Evolutionary conservation across 2,113 vertebrate species (phyloP).

Genomic region (Cygnus buccinator): DNA sequence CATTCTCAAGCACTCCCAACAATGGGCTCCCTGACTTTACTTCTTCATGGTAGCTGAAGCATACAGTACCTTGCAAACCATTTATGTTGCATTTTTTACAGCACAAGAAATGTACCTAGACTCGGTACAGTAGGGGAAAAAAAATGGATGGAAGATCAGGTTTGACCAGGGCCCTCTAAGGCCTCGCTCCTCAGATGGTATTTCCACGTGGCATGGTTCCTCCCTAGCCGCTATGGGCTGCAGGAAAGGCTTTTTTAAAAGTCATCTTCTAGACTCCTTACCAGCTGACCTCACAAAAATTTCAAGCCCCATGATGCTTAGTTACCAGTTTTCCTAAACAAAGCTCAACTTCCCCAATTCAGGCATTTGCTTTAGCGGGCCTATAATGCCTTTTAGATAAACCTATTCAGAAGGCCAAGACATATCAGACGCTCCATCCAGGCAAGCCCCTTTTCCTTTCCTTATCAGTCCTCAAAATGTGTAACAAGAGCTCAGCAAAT

Average conservation of each 20-base stretch:
- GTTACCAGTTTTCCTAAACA: not conserved
- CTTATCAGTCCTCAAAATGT: not conserved
- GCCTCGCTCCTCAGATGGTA: rapidly evolving
- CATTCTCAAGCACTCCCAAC: not conserved
- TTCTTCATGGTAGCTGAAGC: not conserved
- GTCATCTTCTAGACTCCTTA: not conserved
- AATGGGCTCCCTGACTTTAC: not conserved
- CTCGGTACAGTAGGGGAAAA: not conserved
- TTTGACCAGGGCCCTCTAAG: not conserved
- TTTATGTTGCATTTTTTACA: not conserved
- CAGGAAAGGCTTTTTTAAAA: not conserved
- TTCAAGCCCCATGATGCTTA: not conserved
- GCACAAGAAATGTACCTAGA: not conserved
- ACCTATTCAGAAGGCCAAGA: not conserved
- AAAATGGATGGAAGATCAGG: not conserved
- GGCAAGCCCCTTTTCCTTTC: not conserved
- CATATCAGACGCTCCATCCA: not conserved
- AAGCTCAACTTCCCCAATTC: not conserved
- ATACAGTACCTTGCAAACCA: not conserved
- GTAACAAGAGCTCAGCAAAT: not conserved
- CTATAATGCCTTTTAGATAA: not conserved
- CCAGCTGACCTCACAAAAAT: not conserved
- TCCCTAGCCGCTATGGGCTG: not conserved
- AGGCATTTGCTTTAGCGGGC: not conserved
- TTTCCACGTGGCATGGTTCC: not conserved